phyloP scores from a whole-genome alignment of 2,113 vertebrate genomes.

The Capra hircus region DNA sequence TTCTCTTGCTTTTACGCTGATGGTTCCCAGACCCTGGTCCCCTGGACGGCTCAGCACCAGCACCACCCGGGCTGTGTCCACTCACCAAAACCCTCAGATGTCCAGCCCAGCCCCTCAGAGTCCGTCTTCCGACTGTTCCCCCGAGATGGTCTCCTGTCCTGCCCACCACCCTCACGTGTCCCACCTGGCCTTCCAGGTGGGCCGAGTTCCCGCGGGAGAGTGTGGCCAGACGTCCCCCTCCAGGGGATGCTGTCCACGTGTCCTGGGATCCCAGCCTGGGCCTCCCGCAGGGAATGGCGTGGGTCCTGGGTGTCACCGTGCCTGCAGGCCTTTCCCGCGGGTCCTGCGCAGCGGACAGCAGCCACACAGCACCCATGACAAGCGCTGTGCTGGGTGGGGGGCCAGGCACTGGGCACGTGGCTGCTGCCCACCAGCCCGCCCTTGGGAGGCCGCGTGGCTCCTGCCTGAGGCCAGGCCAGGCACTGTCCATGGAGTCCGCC shows the following conservation, averaged over 20 bases:
- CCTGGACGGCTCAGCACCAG: not conserved
- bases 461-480: rapidly evolving
- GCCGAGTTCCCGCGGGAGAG: rapidly evolving
- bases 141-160: not conserved
- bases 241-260: rapidly evolving
- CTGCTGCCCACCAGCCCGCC: rapidly evolving
- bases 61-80: not conserved
- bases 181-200: not conserved
- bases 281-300: rapidly evolving
- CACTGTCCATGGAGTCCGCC: rapidly evolving
- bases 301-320: not conserved
- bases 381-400: rapidly evolving
- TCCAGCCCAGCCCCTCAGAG: not conserved
- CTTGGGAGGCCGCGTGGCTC: rapidly evolving
- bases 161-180: not conserved
- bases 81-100: not conserved
- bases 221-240: not conserved
- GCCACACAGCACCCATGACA: rapidly evolving
- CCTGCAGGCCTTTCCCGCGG: rapidly evolving
- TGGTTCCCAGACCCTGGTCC: not conserved
- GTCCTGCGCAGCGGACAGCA: rapidly evolving
- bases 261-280: not conserved
- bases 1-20: not conserved
- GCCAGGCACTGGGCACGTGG: rapidly evolving
- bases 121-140: rapidly evolving